Percentiles rank a stretch among this genome's conserved stretches.
phyloP scores from a whole-genome alignment of 2,888 invertebrate genomes.

The Troides helena region DNA sequence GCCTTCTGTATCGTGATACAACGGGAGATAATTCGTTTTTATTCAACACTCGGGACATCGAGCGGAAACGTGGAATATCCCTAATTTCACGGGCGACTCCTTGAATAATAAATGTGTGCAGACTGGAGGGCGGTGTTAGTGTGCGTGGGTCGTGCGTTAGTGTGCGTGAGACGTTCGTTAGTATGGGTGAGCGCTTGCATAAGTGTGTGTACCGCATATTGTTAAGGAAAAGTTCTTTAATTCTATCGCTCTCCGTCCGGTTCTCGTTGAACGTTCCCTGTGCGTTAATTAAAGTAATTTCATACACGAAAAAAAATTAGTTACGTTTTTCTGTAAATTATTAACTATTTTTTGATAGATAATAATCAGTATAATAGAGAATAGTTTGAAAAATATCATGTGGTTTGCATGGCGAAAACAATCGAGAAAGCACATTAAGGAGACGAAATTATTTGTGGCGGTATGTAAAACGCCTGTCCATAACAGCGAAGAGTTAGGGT shows the following conservation, averaged over 20 bases:
- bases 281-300: neutral
- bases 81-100: conserved; percentile 34
- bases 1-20: conserved; percentile 34
- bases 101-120: conserved; percentile 27
- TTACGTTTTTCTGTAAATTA: neutral
- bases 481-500: no score
- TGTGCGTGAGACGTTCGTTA: neutral
- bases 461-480: no score
- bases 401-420: no score
- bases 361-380: no score
- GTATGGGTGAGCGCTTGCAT: neutral
- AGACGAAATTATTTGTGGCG: no score
- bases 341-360: no score
- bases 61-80: conserved; percentile 38
- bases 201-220: neutral
- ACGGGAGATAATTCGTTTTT: conserved; percentile 28
- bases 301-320: neutral
- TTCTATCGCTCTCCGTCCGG: neutral
- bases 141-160: neutral
- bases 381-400: no score
- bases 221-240: neutral
- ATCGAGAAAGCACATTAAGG: no score
- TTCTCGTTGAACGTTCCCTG: neutral
- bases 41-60: conserved; percentile 27
- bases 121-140: neutral